Base-by-base conservation (phyloP, 2,888 invertebrate species). In the Hypsopygia costalis region DNA sequence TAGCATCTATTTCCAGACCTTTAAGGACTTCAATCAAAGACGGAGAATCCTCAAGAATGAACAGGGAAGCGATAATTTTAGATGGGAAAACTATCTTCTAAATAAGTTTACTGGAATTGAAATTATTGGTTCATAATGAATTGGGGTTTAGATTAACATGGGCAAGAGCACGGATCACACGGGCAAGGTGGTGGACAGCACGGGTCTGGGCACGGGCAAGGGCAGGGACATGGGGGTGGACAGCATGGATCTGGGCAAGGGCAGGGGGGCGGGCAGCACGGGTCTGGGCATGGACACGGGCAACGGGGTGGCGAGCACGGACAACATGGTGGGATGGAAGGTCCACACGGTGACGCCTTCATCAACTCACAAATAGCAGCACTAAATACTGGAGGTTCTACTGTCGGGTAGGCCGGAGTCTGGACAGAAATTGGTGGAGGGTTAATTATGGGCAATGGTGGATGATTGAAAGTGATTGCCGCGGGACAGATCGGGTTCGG, bases 381-480 rank as follows among this genome's bases (percentile, higher is more conserved):
- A 1, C 47, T 54, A 1, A 79, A 63, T 0, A 65, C 58, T 0
- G 81, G 74, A 0, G 69, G 57, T 27, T 76, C 76, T 0, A 82
- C 44, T 0, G 55, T 46, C 0, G 62, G 51, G 0, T 58, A 68
- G 1, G 57, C 42, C 1, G 76, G 73, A 1, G 64, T 71, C 10
- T 69, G 55, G 0, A 66, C 50, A 0, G 32, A 8, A 10, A 83
- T 74, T 7, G 62, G 59, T 0, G 61, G 58, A 0, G 62, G 63
- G 1, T 42, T 53, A 4, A 70, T 58, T 0, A 56, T 51, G 0
- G 48, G 32, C 0, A 45, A 42, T 0, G 40, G 42, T 0, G 77
- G 69, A 0, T 70, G 71, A 1, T 48, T 52, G 1, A 72, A 58
- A 1, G 44, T 51, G 1, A 72, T 55, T 0, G 69, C 33, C 1